Evolutionary conservation across 1,140 invertebrate genomes (phyloP), one percentile per base, ranked within the genome.

Genomic region (Gonatopus flavifemur): DNA sequence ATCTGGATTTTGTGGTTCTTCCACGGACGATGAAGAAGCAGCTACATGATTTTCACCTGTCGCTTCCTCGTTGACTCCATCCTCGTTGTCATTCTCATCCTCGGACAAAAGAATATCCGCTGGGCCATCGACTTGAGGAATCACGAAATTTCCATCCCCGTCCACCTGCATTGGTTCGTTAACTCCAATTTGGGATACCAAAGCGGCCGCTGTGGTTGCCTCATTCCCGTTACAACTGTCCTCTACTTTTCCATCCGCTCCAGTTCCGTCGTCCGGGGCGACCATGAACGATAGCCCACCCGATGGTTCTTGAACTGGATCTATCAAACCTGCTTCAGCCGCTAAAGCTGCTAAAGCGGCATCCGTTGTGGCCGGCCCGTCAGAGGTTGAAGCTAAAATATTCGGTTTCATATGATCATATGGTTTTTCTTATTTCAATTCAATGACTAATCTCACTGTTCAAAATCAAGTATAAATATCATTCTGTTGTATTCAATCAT

Each of bases 271-370:
- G 18, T 78, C 73, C 0, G 71, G 46, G 1, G 74, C 42, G 7
- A 77, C 72, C 73, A 78, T 76, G 8, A 77, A 77, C 0, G 69
- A 76, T 4, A 78, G 36, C 35, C 71, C 62, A 10, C 69, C 68
- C 0, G 75, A 76, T 1, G 72, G 64, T 40, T 76, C 75, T 21
- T 78, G 78, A 25, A 81, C 79, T 0, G 83, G 83, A 60, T 85
- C 83, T 20, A 86, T 82, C 1, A 87, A 61, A 12, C 84, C 84
- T 21, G 85, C 84, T 64, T 87, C 85, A 7, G 84, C 84, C 21
- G 84, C 84, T 7, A 86, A 66, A 2, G 84, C 84, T 12, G 85
- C 84, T 8, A 86, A 61, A 2, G 84, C 85, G 3, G 84, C 84
- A 58, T 86, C 84, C 3, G 83, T 85, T 4, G 84, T 84, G 3